Percentiles rank a stretch among this genome's conserved stretches.
These are phyloP conservation scores for Hirtodrosophila confusa DNA, from an alignment of 2,888 invertebrate species.

Conservation along the genomic window DNA sequence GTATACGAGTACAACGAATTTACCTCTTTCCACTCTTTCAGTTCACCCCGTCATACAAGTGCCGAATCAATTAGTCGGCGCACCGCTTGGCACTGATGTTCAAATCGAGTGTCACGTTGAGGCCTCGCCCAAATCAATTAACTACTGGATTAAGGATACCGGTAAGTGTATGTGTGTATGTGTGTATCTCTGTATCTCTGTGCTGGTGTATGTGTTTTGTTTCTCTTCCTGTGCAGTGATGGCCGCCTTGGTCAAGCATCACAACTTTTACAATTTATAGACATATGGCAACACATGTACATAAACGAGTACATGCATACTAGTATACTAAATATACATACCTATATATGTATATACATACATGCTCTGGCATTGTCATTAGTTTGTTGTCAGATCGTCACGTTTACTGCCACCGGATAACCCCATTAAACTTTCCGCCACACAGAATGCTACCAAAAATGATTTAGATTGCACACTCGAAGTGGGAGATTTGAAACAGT, in stretches of 20 bases:
- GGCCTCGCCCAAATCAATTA: slow-evolving; percentile 95
- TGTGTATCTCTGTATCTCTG: slow-evolving; percentile 1
- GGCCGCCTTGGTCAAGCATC: slow-evolving; percentile 44
- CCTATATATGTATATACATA: no score
- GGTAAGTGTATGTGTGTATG: slow-evolving; percentile 86
- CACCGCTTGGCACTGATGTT: slow-evolving; percentile 93
- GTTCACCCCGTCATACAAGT: slow-evolving; percentile 96
- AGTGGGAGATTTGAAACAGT: no score
- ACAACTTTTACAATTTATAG: slow-evolving; percentile 77
- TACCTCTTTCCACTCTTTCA: slow-evolving; percentile 82
- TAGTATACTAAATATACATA: no score
- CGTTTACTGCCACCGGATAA: slow-evolving; percentile 32
- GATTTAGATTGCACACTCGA: no score
- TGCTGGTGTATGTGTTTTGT: slow-evolving; percentile 1
- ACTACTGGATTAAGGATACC: slow-evolving; percentile 94
- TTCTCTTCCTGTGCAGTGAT: slow-evolving; percentile 37
- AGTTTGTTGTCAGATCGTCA: slow-evolving; percentile 65
- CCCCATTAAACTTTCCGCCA: background rate
- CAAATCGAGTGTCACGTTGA: slow-evolving; percentile 95
- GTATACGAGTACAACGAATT: slow-evolving; percentile 19
- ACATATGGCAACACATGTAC: slow-evolving; percentile 59
- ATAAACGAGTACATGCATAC: slow-evolving; percentile 24
- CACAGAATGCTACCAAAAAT: no score
- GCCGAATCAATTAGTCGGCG: slow-evolving; percentile 95
- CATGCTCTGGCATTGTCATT: slow-evolving; percentile 65